phyloP scores from a whole-genome alignment of 2,113 vertebrate genomes.

The Stegostoma tigrinum region DNA sequence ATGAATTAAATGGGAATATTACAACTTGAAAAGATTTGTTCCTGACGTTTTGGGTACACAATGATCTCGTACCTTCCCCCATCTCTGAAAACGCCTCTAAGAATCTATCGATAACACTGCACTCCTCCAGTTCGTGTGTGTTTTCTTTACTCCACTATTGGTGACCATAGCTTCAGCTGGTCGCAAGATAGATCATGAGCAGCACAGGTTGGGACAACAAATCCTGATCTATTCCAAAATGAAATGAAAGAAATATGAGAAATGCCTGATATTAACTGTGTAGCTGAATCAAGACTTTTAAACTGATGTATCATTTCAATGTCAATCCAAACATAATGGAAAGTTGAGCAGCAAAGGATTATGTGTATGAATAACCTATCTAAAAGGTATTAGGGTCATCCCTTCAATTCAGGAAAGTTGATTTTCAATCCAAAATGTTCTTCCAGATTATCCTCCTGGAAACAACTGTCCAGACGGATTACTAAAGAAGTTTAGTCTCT shows the following conservation, averaged over 20 bases:
- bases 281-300: not conserved
- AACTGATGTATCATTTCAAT: slow-evolving; percentile 7
- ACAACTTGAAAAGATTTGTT: not conserved
- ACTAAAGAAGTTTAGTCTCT: not conserved
- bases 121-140: too few species aligned
- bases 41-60: not conserved
- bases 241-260: not conserved
- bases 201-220: not conserved
- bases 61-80: not conserved
- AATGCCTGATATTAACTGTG: not conserved
- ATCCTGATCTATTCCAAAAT: not conserved
- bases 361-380: not conserved
- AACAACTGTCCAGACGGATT: not conserved
- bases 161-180: too few species aligned
- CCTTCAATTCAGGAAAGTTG: not conserved
- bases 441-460: not conserved
- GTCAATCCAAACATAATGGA: not conserved
- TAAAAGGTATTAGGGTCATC: not conserved
- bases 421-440: not conserved
- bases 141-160: too few species aligned
- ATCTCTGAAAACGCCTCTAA: not conserved
- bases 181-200: not conserved
- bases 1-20: not conserved
- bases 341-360: not conserved
- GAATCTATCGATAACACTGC: too few species aligned